These are phyloP conservation scores for Lutjanus argentimaculatus DNA, from an alignment of 2,797 vertebrate species.

Conservation along the genomic window DNA sequence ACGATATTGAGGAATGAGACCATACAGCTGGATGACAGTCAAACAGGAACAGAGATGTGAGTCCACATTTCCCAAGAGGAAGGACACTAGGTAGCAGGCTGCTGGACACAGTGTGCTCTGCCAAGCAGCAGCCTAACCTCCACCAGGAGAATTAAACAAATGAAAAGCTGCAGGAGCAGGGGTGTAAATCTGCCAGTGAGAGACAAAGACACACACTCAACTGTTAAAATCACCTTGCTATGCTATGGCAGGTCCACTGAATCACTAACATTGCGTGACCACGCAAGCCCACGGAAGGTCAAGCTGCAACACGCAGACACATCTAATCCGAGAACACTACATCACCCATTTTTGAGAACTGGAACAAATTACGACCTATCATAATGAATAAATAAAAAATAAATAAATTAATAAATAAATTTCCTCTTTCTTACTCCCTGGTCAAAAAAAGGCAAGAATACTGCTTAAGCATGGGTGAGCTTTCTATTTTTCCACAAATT, in stretches of 20 bases:
- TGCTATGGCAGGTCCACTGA: slow-evolving; percentile 44
- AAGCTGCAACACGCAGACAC: slow-evolving; percentile 16
- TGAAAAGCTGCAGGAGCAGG: slow-evolving; percentile 75
- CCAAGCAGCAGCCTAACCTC: slow-evolving; percentile 73
- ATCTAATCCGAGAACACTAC: slow-evolving; percentile 24
- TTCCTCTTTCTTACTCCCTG: too few species aligned
- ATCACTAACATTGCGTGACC: slow-evolving; percentile 37
- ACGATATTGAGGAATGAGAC: slow-evolving; percentile 40
- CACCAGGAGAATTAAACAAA: slow-evolving; percentile 82
- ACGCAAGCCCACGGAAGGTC: slow-evolving; percentile 36
- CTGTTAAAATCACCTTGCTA: slow-evolving; percentile 66
- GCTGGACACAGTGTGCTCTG: slow-evolving; percentile 61
- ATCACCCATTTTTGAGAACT: too few species aligned
- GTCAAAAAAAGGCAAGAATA: too few species aligned
- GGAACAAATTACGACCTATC: too few species aligned
- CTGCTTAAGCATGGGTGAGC: too few species aligned
- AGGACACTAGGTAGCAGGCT: slow-evolving; percentile 53
- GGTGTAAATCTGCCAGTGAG: slow-evolving; percentile 80
- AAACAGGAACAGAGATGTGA: slow-evolving; percentile 46
- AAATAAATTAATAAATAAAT: too few species aligned
- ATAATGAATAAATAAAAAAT: too few species aligned
- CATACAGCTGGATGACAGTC: slow-evolving; percentile 40
- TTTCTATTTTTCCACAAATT: too few species aligned
- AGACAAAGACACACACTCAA: slow-evolving; percentile 61
- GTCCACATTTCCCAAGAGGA: slow-evolving; percentile 50